Percentiles rank a stretch among this genome's conserved stretches.
These are phyloP conservation scores for Fringilla coelebs DNA, from an alignment of 2,797 vertebrate genomes.

Conservation along the genomic window DNA sequence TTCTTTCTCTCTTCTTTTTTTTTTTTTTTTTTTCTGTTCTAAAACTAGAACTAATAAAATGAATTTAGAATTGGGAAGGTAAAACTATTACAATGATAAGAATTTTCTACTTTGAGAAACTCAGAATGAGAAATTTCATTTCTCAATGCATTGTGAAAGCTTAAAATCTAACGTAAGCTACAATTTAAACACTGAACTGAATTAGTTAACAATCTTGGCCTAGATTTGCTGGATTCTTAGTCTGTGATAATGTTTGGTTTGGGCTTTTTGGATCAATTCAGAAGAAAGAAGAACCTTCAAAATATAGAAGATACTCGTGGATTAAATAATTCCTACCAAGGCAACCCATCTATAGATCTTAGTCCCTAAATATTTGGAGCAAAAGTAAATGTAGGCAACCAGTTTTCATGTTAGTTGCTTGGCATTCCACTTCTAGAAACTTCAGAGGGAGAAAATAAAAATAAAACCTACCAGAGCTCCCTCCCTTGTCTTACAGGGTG, in stretches of 20 bases:
- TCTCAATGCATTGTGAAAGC: neutral
- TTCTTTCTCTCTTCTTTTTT: neutral
- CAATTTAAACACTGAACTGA: neutral
- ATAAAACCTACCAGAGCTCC: neutral
- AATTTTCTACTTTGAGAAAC: neutral
- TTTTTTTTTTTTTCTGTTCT: neutral
- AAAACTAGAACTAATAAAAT: neutral
- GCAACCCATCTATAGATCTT: neutral
- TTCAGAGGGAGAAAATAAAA: neutral
- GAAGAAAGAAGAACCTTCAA: neutral
- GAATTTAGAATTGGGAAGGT: neutral
- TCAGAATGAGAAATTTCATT: neutral
- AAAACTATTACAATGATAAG: neutral
- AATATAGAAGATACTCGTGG: neutral
- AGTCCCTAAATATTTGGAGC: neutral
- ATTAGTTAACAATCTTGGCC: neutral
- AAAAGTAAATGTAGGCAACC: neutral
- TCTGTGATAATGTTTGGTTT: neutral
- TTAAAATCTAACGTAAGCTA: neutral
- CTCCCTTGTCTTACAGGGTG: neutral
- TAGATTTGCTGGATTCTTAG: neutral
- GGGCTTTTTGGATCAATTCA: neutral
- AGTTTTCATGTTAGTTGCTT: neutral
- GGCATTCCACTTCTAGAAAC: neutral
- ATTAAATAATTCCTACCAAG: neutral